These are phyloP conservation scores for Sebastes iracundus DNA, from an alignment of 2,797 vertebrate genomes.

Conservation along the genomic window DNA sequence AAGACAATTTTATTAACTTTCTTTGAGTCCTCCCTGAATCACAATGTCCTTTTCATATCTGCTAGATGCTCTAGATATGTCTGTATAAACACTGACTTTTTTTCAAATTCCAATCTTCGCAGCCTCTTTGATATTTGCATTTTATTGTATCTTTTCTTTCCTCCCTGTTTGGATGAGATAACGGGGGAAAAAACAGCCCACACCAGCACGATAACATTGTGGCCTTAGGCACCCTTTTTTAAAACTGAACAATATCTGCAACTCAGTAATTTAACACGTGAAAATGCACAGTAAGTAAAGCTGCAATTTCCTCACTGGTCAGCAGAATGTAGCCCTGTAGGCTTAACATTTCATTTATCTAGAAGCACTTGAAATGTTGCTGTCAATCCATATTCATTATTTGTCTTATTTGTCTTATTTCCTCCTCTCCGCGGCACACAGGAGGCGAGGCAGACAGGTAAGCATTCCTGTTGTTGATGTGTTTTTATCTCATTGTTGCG, in stretches of 20 bases:
- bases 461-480: constrained; percentile 51
- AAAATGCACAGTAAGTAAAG: constrained; percentile 76
- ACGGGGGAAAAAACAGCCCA: constrained; percentile 10
- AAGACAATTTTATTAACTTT: constrained; percentile 42
- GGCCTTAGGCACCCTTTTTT: constrained; percentile 46
- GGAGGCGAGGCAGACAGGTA: constrained; percentile 78
- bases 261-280: constrained; percentile 57
- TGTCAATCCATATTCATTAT: constrained; percentile 63
- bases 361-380: constrained; percentile 47
- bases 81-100: constrained; percentile 42
- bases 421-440: constrained; percentile 43
- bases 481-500: constrained; percentile 50
- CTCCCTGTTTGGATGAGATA: constrained; percentile 56
- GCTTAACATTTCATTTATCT: constrained; percentile 54
- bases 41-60: constrained; percentile 44
- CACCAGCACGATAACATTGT: constrained; percentile 55
- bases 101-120: constrained; percentile 33
- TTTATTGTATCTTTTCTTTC: constrained; percentile 48
- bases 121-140: constrained; percentile 51
- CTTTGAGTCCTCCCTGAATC: constrained; percentile 38
- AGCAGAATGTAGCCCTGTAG: constrained; percentile 64
- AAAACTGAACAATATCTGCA: constrained; percentile 57
- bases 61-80: constrained; percentile 35
- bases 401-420: constrained; percentile 64
- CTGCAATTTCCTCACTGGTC: constrained; percentile 57